These are phyloP conservation scores for Leptinotarsa peninsularis DNA, from an alignment of 2,888 invertebrate species.

Conservation along the genomic window DNA sequence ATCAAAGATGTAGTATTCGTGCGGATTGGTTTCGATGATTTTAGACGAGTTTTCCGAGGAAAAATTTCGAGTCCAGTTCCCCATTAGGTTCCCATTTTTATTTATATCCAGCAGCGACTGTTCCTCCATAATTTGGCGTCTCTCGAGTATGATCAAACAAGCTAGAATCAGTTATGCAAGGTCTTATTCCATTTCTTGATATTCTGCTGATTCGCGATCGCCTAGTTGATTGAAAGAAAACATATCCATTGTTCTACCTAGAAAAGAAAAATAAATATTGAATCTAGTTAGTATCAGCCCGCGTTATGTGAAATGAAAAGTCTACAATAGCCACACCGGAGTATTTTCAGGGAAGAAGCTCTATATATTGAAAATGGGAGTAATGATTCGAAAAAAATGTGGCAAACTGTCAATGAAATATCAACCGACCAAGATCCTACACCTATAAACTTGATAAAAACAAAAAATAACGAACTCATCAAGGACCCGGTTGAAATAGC, in stretches of 20 bases:
- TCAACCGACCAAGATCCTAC: too few species aligned
- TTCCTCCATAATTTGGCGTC: constrained; percentile 23
- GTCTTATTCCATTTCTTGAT: background rate
- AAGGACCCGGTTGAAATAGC: too few species aligned
- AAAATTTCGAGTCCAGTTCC: constrained; percentile 14
- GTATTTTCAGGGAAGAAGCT: too few species aligned
- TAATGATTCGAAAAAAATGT: too few species aligned
- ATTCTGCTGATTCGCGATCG: background rate
- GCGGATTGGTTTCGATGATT: constrained; percentile 11
- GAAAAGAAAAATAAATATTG: background rate
- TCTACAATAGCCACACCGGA: too few species aligned
- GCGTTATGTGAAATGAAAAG: too few species aligned
- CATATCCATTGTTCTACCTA: background rate
- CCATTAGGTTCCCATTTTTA: background rate
- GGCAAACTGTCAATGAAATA: too few species aligned
- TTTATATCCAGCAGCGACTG: constrained; percentile 19
- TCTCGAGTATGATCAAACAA: background rate
- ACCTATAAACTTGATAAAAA: too few species aligned
- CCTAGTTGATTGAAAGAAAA: background rate
- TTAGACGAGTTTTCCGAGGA: constrained; percentile 12
- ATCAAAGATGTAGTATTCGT: constrained; percentile 78
- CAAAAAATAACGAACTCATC: too few species aligned
- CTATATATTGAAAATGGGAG: too few species aligned
- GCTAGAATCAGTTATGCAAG: background rate
- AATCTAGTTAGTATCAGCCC: background rate